Conservation (phyloP, 2,113 vertebrate genomes). For the Spheniscus mendiculus region DNA sequence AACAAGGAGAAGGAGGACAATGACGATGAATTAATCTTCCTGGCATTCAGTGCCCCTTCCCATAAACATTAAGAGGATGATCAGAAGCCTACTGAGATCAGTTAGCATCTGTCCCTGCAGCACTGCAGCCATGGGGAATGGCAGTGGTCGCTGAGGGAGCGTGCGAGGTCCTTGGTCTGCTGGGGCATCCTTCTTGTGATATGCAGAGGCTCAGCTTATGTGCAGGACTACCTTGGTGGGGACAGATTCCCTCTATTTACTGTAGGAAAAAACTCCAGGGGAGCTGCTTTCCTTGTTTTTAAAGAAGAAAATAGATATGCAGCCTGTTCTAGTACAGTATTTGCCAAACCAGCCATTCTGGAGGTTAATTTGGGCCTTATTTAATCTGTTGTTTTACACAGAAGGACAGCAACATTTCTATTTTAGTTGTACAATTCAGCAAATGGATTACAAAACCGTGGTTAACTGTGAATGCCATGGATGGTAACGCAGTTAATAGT, state of each 20-base stretch:
- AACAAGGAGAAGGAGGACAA: neutral
- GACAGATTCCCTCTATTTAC: neutral
- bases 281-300: neutral
- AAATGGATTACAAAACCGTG: neutral
- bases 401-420: neutral
- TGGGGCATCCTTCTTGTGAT: neutral
- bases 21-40: neutral
- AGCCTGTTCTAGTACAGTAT: neutral
- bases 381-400: slow-evolving; percentile 7
- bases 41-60: neutral
- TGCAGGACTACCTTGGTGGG: neutral
- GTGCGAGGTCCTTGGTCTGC: neutral
- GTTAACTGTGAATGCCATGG: neutral
- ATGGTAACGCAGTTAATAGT: slow-evolving; percentile 26
- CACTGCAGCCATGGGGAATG: neutral
- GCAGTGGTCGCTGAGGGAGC: neutral
- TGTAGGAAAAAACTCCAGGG: neutral
- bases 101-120: neutral
- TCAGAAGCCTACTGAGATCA: neutral
- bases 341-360: neutral
- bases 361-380: neutral
- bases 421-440: neutral
- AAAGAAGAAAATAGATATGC: neutral
- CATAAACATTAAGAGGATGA: neutral
- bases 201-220: neutral